A percentile compares a stretch with the other conserved stretches of the same genome.
Evolutionary conservation across 2,888 invertebrate genomes (phyloP).

Genomic region (Eristalis tenax): DNA sequence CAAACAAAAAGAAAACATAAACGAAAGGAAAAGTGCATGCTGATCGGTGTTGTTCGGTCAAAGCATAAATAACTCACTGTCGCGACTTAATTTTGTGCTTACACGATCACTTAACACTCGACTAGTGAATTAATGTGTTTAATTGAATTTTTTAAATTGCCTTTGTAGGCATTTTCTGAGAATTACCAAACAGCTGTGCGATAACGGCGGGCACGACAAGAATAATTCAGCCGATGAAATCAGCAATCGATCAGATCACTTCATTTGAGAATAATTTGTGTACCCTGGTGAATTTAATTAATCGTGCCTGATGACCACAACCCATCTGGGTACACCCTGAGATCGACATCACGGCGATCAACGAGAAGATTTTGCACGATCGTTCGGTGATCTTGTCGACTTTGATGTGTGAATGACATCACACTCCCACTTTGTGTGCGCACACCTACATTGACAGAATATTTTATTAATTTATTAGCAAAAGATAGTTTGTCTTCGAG

Average conservation of each 20-base stretch:
- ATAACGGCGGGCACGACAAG: no score
- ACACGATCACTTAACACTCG: constrained; percentile 66
- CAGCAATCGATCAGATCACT: neutral
- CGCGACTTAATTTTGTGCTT: constrained; percentile 67
- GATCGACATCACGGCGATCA: neutral
- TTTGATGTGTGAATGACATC: constrained; percentile 42
- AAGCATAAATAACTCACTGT: neutral
- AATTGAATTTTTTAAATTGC: constrained; percentile 64
- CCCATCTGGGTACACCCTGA: neutral
- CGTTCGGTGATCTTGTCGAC: constrained; percentile 10
- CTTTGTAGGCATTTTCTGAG: constrained; percentile 46
- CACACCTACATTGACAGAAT: constrained; percentile 45
- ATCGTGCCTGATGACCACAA: neutral
- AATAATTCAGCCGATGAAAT: neutral
- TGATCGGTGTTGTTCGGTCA: neutral
- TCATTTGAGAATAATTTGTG: neutral
- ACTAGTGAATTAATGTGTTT: constrained; percentile 66
- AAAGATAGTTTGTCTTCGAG: constrained; percentile 5
- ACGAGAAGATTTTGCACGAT: constrained; percentile 56
- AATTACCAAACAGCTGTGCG: constrained; percentile 56
- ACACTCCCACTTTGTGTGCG: constrained; percentile 27
- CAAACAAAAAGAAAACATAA: neutral
- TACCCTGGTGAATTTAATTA: neutral
- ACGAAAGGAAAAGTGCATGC: constrained; percentile 1
- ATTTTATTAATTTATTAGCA: constrained; percentile 53